These are phyloP conservation scores for Ciconia stormi DNA, from an alignment of 2,113 vertebrate species.

Conservation along the genomic window DNA sequence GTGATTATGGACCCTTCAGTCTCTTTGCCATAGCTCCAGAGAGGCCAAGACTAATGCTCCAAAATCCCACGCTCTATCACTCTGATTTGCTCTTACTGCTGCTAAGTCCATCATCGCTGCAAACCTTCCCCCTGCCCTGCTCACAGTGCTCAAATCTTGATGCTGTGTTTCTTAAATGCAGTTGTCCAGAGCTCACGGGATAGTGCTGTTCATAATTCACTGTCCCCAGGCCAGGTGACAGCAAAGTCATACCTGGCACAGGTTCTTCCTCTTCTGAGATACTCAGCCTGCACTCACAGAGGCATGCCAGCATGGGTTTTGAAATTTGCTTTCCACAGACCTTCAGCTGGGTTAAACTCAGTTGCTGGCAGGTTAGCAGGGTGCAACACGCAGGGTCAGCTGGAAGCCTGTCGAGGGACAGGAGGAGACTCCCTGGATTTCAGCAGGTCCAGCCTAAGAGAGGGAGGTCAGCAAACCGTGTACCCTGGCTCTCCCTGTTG, in stretches of 20 bases:
- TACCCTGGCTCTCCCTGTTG: not conserved
- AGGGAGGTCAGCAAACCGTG: not conserved
- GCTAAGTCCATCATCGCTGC: not conserved
- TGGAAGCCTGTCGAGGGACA: not conserved
- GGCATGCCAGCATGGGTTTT: not conserved
- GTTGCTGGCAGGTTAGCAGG: not conserved
- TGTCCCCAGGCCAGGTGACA: not conserved
- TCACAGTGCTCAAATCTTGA: not conserved
- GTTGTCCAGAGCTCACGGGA: not conserved
- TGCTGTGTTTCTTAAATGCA: not conserved
- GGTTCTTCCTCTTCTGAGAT: not conserved
- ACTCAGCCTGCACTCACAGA: not conserved
- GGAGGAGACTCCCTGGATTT: not conserved
- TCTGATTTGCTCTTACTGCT: not conserved
- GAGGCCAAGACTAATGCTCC: not conserved
- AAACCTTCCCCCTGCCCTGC: not conserved
- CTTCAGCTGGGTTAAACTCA: not conserved
- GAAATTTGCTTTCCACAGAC: not conserved
- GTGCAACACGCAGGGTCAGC: not conserved
- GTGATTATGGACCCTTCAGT: not conserved
- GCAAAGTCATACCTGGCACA: not conserved
- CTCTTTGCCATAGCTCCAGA: not conserved
- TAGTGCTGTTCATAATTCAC: not conserved
- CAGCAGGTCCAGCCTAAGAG: not conserved
- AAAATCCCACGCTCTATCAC: not conserved